These are phyloP conservation scores for Formica exsecta DNA, from an alignment of 1,140 invertebrate genomes.

Conservation along the genomic window DNA sequence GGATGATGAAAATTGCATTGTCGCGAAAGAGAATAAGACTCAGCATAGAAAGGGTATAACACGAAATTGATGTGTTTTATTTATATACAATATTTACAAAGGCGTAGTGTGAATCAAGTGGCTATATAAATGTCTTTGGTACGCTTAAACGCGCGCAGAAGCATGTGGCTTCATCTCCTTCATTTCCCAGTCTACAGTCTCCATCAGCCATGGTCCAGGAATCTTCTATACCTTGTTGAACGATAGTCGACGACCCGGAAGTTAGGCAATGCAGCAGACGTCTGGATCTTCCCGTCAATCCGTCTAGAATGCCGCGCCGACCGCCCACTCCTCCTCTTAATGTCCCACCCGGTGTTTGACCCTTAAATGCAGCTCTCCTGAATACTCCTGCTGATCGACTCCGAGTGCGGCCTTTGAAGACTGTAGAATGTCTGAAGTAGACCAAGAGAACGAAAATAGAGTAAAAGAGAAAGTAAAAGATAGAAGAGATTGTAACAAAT, in stretches of 20 bases:
- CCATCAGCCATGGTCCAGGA: slow-evolving; percentile 45
- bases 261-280: slow-evolving; percentile 38
- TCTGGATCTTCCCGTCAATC: slow-evolving; percentile 34
- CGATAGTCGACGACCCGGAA: slow-evolving; percentile 50
- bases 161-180: slow-evolving; percentile 50
- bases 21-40: not conserved
- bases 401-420: slow-evolving; percentile 81
- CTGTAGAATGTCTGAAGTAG: slow-evolving; percentile 81
- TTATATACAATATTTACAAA: slow-evolving; percentile 85
- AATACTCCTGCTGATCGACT: slow-evolving; percentile 79
- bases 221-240: slow-evolving; percentile 63
- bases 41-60: slow-evolving; percentile 56
- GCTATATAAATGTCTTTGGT: slow-evolving; percentile 77
- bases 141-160: slow-evolving; percentile 73
- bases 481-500: not conserved
- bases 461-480: not conserved
- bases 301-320: slow-evolving; percentile 37
- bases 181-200: slow-evolving; percentile 27
- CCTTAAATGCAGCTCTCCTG: slow-evolving; percentile 83
- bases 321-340: slow-evolving; percentile 47
- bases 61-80: slow-evolving; percentile 81
- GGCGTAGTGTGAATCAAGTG: slow-evolving; percentile 75
- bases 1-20: not conserved
- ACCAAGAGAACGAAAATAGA: not conserved
- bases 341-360: slow-evolving; percentile 32